Base-by-base conservation (phyloP, 1,140 invertebrate genomes). In the Apis cerana region DNA sequence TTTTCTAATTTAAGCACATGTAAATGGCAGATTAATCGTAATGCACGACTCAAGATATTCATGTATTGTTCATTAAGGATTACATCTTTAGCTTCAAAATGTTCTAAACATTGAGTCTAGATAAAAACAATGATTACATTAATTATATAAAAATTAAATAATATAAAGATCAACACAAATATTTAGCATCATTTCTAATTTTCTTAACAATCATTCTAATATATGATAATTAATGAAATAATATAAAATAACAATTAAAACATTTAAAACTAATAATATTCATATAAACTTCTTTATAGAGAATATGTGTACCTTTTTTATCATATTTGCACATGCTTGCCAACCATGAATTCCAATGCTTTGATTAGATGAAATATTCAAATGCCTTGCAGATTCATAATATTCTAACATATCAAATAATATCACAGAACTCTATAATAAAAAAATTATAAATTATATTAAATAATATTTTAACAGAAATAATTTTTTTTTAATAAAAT, bases 321-420 rank as follows among this genome's bases (percentile, higher is more conserved):
- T 95, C 95, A 97, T 97, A 79, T 96, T 95, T 27, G 96, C 96
- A 87, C 97, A 97, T 7, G 97, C 96, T 91, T 97, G 96, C 97
- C 97, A 98, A 4, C 97, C 97, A 69, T 97, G 93, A 61, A 95
- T 95, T 67, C 96, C 96, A 91, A 97, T 96, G 85, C 95, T 95
- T 83, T 95, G 95, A 92, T 97, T 98, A 70, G 95, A 96, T 33
- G 96, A 96, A 78, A 98, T 97, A 92, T 97, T 97, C 69, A 98
- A 92, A 81, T 97, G 95, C 52, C 94, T 95, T 2, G 97, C 95
- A 65, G 97, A 97, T 91, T 98, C 97, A 94, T 98, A 98, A 92
- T 97, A 98, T 91, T 98, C 98, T 85, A 98, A 95, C 97, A 98
- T 98, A 92, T 98, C 97, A 93, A 98, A 98, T 62, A 98, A 92